Percentiles rank a stretch among this genome's conserved stretches.
phyloP scores from a whole-genome alignment of 2,888 invertebrate species.

The Chrysopilus asiliformis region DNA sequence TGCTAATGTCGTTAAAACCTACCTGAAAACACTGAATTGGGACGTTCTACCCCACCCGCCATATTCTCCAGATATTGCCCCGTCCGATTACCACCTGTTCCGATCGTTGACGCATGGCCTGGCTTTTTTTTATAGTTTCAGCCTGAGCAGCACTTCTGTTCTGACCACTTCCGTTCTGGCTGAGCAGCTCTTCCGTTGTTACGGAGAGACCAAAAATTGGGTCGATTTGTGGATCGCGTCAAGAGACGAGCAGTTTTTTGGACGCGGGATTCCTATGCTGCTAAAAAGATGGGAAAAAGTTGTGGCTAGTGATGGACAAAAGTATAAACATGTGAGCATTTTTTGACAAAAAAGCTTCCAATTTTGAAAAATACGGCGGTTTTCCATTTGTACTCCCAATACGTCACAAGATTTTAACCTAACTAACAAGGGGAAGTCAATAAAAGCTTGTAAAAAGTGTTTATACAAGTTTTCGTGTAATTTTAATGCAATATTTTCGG shows the following conservation, averaged over 20 bases:
- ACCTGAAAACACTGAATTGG: constrained; percentile 1
- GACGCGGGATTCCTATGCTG: not conserved
- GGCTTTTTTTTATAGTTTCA: too few species aligned
- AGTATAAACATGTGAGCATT: too few species aligned
- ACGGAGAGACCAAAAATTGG: not conserved
- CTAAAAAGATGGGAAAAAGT: not conserved
- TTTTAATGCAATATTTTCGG: too few species aligned
- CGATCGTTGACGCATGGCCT: not conserved
- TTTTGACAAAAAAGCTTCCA: too few species aligned
- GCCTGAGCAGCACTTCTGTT: constrained; percentile 1
- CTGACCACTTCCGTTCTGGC: too few species aligned
- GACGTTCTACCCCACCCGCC: constrained; percentile 3
- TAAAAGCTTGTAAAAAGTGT: too few species aligned
- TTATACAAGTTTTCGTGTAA: too few species aligned
- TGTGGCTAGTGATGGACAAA: not conserved
- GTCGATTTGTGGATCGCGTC: not conserved
- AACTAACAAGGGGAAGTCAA: too few species aligned
- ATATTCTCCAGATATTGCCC: not conserved
- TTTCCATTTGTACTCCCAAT: too few species aligned
- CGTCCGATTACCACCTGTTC: not conserved
- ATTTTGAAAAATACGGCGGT: too few species aligned
- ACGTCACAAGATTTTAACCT: too few species aligned
- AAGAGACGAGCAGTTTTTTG: not conserved
- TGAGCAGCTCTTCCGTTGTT: not conserved
- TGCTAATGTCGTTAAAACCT: not conserved